Base-by-base conservation (phyloP, 2,113 vertebrate species). In the Egretta garzetta region DNA sequence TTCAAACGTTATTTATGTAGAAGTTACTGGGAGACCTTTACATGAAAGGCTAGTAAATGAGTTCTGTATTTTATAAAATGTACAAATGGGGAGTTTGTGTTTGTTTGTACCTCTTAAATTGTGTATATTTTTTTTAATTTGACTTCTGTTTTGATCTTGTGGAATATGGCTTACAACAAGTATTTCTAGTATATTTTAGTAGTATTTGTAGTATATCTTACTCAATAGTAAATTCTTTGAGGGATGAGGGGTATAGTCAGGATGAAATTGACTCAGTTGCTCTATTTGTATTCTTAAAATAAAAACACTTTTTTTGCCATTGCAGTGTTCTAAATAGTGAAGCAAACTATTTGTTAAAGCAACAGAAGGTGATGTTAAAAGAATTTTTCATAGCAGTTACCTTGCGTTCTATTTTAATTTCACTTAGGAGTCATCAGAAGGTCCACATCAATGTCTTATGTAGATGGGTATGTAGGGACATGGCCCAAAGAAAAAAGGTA, bases 401-500 rank as follows among this genome's bases (percentile, higher is more conserved):
- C 19, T 41, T 81, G 58, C 7, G 17, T 91, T 96, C 17, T 95
- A 15, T 97, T 96, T 91, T 93, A 35, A 49, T 88, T 96, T 94
- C 90, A 53, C 70, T 86, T 86, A 99, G 99, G 99, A 97, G 98
- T 98, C 95, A 99, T 99, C 95, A 99, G 98, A 97, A 98, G 99
- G 95, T 99, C 99, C 87, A 98, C 99, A n/a, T 99, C 99, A 45
- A 99, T 99, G 99, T 99, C 99, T 76, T 99, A 99, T 27, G 99
- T 99, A 70, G 99, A 99, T 95, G 98, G 99, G n/a, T 99, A 99
- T 96, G 98, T 99, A 67, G 99, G 99, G 63, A 99, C 99, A 2
- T 99, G 99, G 99, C 99, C 99, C 76, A 99, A 99, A 98, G 99
- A 99, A 93, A 99, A 99, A 98, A 98, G 99, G 99, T 99, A 96